phyloP scores from a whole-genome alignment of 2,797 vertebrate species.

The Chrysocyon brachyurus region DNA sequence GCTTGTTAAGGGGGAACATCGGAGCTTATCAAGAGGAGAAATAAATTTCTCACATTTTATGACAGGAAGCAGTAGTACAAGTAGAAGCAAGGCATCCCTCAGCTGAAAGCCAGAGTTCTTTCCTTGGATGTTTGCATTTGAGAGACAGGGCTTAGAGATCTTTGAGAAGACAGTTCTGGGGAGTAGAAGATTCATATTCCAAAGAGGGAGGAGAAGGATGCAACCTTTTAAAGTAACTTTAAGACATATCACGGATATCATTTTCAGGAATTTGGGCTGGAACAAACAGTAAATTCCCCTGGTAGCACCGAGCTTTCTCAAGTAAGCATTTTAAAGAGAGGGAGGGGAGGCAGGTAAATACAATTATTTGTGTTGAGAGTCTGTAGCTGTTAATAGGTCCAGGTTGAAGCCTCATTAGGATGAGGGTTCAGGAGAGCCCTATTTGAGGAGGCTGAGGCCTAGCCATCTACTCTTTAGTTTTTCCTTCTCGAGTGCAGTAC shows the following conservation, averaged over 20 bases:
- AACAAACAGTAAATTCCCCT: not conserved
- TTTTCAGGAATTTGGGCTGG: not conserved
- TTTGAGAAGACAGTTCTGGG: not conserved
- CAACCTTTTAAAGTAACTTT: not conserved
- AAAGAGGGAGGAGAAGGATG: not conserved
- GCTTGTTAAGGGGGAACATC: not conserved
- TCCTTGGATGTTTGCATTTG: not conserved
- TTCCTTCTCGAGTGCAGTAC: not conserved
- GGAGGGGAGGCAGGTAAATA: not conserved
- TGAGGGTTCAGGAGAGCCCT: not conserved
- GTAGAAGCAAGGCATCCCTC: not conserved
- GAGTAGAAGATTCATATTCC: not conserved
- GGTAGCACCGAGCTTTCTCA: not conserved
- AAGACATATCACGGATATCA: too few relatives aligned
- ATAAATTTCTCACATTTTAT: conserved; percentile 44
- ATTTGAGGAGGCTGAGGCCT: not conserved
- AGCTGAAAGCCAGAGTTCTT: not conserved
- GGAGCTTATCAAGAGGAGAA: not conserved
- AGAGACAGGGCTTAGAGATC: not conserved
- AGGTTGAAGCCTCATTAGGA: not conserved
- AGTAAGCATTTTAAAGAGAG: not conserved
- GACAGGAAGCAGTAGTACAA: not conserved
- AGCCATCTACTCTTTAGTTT: not conserved
- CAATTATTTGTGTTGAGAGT: not conserved
- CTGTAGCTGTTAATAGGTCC: not conserved